Evolutionary conservation across 2,797 vertebrate genomes (phyloP), one percentile per base, ranked within the genome.

Genomic region (Oryzias sinensis): DNA sequence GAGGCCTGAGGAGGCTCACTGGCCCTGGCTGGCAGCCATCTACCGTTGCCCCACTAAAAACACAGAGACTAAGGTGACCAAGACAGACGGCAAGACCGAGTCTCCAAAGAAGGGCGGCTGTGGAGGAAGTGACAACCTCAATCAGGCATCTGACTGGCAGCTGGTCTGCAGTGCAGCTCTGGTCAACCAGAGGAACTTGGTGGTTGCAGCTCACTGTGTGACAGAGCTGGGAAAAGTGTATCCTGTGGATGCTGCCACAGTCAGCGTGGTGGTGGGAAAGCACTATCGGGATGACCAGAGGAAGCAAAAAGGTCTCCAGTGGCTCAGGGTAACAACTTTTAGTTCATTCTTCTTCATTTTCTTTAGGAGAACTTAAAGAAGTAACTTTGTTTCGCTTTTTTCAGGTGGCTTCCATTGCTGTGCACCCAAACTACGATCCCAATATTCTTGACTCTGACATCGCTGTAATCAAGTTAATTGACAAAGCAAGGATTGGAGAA

Each of bases 11-110:
- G 92, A 93, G 54, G 83, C 76, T 18, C 92, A 92, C 73, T 99
- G 97, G 97, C 94, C 96, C 0, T 99, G 97, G 97, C 95, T 98
- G 61, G 95, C 93, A 0, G 96, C 97, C 77, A 90, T 99, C 77
- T 99, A 98, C 72, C 92, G 94, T 27, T 89, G 84, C 1, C 88
- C 92, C 80, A 85, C 80, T 76, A 90, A 75, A 0, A 81, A 89
- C 15, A 66, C 76, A 6, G 81, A 49, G 56, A 80, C 71, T 65
- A 90, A 88, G 81, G 78, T 86, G 77, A 79, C 70, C 66, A 91
- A 90, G 76, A 76, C 72, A 70, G 79, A 74, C 42, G 81, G 66
- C 69, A 76, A 87, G 57, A 43, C 68, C 6, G 82, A 55, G 51
- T 75, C 76, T 16, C 62, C 69, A 27, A 88, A 85, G 79, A 82